Base-by-base conservation (phyloP, 2,113 vertebrate genomes). In the Cebus imitator region DNA sequence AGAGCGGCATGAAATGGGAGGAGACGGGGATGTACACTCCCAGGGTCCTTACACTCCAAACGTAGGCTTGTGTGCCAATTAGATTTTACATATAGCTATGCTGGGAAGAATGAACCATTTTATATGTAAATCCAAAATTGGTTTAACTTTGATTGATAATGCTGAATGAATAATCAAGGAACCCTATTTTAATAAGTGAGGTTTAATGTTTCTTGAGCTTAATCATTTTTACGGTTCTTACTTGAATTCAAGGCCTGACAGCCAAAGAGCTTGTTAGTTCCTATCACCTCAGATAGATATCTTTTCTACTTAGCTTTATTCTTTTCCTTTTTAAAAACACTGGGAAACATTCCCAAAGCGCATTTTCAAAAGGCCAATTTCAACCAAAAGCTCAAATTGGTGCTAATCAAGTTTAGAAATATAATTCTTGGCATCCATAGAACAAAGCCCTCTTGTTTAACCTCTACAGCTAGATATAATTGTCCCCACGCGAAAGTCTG, bases 361-460 rank as follows among this genome's bases (percentile, higher is more conserved):
- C 68, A n/a, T 96, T 97, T 97, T 89, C 73, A 78, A 91, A 84
- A 91, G 89, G 61, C 35, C 79, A 96, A 68, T 8, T 52, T n/a
- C 79, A 76, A 95, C 80, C 86, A 61, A 95, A 61, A 94, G 85
- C 90, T 85, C 55, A 91, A 6, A 57, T 52, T 90, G 73, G 73
- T 97, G 66, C 82, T 97, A 73, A 87, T 96, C 96, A 97, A 95
- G 43, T 96, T 95, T 89, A 83, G 93, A 97, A 94, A 89, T 85
- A 30, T 27, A 92, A 78, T 90, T 97, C 58, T 78, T 96, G 89
- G 93, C 83, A 78, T 91, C 43, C 8, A 2, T 18, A 82, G 91
- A 95, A 98, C 96, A 98, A 95, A 64, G 88, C 30, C 27, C 87
- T 85, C 89, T 97, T 97, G 97, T 98, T 92, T 79, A 30, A n/a